A percentile compares a stretch with the other conserved stretches of the same genome.
These are phyloP conservation scores for Grallaria varia DNA, from an alignment of 2,113 vertebrate species.

Conservation along the genomic window DNA sequence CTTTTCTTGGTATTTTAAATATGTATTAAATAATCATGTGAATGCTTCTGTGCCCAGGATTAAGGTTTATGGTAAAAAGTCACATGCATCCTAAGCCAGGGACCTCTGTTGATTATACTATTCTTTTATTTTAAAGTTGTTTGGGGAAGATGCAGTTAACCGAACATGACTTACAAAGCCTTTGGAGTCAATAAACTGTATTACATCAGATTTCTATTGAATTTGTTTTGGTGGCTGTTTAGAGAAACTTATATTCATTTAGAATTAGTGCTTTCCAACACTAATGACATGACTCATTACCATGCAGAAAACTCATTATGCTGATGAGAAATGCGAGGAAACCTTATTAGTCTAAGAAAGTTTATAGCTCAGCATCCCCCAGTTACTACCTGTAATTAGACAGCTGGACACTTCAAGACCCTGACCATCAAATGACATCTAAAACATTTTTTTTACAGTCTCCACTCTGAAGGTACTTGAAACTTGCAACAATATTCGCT, in stretches of 20 bases:
- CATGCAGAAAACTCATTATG: neutral
- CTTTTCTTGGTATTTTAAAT: constrained; percentile 53
- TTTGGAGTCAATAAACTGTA: neutral
- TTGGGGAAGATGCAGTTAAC: neutral
- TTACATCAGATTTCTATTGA: neutral
- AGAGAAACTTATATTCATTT: neutral
- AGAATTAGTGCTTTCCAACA: neutral
- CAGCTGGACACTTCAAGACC: neutral
- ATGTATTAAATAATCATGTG: constrained; percentile 53
- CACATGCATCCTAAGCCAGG: constrained; percentile 15
- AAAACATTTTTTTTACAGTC: neutral
- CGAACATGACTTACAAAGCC: neutral
- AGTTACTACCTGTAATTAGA: neutral
- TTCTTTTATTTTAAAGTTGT: neutral
- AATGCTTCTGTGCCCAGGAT: neutral
- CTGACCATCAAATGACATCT: neutral
- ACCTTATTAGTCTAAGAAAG: neutral
- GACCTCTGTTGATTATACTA: neutral
- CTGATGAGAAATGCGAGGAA: neutral
- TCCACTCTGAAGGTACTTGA: neutral
- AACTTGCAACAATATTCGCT: neutral
- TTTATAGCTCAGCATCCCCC: neutral
- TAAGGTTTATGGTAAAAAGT: constrained; percentile 29
- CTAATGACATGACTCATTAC: neutral
- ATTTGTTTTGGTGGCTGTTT: neutral